phyloP scores from a whole-genome alignment of 2,888 invertebrate genomes.

The Allophyes oxyacanthae region DNA sequence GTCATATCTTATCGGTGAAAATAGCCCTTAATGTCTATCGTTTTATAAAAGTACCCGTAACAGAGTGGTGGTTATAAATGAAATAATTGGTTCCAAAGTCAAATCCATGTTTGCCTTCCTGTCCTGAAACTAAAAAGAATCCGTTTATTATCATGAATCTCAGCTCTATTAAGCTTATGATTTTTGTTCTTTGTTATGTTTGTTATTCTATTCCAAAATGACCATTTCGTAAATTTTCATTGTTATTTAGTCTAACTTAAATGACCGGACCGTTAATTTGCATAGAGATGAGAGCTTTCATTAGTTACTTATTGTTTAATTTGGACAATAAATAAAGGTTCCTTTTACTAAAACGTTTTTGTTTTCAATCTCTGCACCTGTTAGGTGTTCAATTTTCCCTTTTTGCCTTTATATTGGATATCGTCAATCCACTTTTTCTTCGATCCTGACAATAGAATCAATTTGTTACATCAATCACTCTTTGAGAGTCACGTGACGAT shows the following conservation, averaged over 20 bases:
- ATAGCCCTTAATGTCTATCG: too few relatives aligned
- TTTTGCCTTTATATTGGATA: constrained; percentile 63
- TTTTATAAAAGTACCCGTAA: too few relatives aligned
- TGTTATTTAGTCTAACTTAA: constrained; percentile 31
- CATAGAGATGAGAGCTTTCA: constrained; percentile 55
- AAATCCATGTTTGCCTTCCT: too few relatives aligned
- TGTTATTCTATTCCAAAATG: constrained; percentile 3
- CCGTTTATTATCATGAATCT: too few relatives aligned
- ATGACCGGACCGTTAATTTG: constrained; percentile 52
- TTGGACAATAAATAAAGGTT: constrained; percentile 43
- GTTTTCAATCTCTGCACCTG: constrained; percentile 50
- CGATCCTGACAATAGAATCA: constrained; percentile 64
- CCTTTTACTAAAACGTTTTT: constrained; percentile 28
- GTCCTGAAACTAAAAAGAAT: too few relatives aligned
- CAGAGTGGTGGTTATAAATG: too few relatives aligned
- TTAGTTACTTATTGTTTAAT: constrained; percentile 53
- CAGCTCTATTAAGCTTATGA: too few relatives aligned
- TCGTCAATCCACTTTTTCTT: constrained; percentile 61
- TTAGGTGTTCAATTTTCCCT: constrained; percentile 47
- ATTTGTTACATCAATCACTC: constrained; percentile 62
- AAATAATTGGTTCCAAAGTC: too few relatives aligned
- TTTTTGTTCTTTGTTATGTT: too few relatives aligned
- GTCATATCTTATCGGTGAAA: too few relatives aligned
- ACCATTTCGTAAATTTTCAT: constrained; percentile 30
- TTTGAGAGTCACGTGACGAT: constrained; percentile 30